Conservation (phyloP, 1,140 invertebrate genomes). For the Neodiprion virginianus region DNA sequence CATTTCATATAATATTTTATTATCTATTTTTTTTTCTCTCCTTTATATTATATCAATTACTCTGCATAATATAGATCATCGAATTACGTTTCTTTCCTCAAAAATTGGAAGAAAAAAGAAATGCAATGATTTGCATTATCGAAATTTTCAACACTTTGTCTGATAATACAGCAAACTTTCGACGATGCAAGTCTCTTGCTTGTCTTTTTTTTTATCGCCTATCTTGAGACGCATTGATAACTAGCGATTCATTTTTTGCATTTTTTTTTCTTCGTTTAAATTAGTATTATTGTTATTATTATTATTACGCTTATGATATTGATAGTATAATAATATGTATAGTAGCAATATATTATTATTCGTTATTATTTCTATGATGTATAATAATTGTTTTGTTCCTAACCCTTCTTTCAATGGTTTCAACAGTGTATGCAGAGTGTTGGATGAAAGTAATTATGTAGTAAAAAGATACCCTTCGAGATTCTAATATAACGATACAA, state of each 20-base stretch:
- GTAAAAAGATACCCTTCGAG: no score
- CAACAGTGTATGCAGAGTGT: no score
- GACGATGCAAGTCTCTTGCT: background rate
- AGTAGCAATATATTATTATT: background rate
- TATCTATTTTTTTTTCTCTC: conserved; percentile 1
- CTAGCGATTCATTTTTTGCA: background rate
- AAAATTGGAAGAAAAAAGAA: no score
- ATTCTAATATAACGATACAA: no score
- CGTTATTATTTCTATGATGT: background rate
- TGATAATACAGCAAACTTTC: background rate
- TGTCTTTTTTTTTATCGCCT: background rate
- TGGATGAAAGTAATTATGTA: no score
- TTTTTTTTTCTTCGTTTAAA: conserved; percentile 16
- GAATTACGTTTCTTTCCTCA: no score
- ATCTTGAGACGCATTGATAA: background rate
- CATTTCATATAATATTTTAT: background rate
- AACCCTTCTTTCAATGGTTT: no score
- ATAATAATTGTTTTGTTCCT: background rate
- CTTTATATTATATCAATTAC: background rate
- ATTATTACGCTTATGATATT: background rate
- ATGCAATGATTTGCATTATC: no score
- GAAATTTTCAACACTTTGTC: no score
- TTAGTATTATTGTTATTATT: conserved; percentile 13
- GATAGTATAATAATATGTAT: background rate
- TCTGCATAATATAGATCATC: background rate